Conservation (phyloP, 2,888 invertebrate species). For the Leucoptera coffeella region DNA sequence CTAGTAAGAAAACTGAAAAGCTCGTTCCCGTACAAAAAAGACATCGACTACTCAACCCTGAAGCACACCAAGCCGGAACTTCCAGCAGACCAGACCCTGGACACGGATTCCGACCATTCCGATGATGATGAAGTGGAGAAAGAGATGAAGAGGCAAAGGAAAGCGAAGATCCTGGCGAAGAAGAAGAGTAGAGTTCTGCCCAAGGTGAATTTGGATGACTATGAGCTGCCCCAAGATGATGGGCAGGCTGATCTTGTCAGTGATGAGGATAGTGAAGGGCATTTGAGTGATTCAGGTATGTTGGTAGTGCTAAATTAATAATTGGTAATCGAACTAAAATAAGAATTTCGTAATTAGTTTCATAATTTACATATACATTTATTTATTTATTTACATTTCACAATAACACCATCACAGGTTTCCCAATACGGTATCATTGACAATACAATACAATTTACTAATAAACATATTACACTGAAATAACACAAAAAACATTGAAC, state of each 20-base stretch:
- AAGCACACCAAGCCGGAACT: conserved; percentile 11
- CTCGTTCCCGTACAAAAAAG: conserved; percentile 35
- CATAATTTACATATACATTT: no score
- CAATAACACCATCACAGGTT: no score
- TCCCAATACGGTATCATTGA: no score
- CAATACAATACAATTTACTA: no score
- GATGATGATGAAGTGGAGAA: conserved; percentile 48
- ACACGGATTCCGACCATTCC: conserved; percentile 39
- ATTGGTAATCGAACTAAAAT: no score
- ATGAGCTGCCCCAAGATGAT: conserved; percentile 70
- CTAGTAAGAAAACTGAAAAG: conserved; percentile 29
- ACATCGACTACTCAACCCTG: conserved; percentile 31
- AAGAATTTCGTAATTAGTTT: no score
- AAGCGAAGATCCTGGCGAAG: conserved; percentile 51
- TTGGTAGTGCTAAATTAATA: no score
- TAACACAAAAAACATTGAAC: no score
- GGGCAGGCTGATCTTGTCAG: conserved; percentile 60
- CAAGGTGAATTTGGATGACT: conserved; percentile 72
- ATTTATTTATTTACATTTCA: no score
- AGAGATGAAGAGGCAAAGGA: conserved; percentile 54
- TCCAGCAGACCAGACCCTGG: conserved; percentile 28
- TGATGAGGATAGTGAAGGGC: conserved; percentile 39
- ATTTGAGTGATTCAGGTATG: conserved; percentile 39
- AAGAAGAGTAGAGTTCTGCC: conserved; percentile 50
- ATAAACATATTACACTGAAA: no score